phyloP scores from a whole-genome alignment of 2,888 invertebrate genomes.

The Anthophora plumipes region DNA sequence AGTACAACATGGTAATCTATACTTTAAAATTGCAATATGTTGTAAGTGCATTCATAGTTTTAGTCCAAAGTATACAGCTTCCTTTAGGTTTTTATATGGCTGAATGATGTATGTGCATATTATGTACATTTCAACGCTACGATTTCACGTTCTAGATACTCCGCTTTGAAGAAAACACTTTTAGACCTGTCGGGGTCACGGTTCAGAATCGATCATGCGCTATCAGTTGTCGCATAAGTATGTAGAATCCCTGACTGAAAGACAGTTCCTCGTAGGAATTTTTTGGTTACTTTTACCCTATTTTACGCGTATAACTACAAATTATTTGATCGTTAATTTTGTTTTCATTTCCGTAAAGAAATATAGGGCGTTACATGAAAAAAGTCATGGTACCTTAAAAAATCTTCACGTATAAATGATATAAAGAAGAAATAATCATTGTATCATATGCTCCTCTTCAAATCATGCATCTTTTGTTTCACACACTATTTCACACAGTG shows the following conservation, averaged over 20 bases:
- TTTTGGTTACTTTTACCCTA: neutral
- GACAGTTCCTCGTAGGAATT: neutral
- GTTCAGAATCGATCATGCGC: slow-evolving; percentile 23
- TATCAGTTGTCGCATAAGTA: slow-evolving; percentile 19
- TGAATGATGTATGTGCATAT: too few species aligned
- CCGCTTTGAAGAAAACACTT: neutral
- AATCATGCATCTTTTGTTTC: too few species aligned
- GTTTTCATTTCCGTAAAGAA: neutral
- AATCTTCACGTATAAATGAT: too few species aligned
- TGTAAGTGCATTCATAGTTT: neutral
- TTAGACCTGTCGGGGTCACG: neutral
- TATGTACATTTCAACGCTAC: neutral
- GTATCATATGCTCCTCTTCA: too few species aligned
- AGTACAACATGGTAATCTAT: too few species aligned
- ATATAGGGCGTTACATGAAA: neutral
- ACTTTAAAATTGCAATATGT: slow-evolving; percentile 26
- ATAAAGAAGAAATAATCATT: too few species aligned
- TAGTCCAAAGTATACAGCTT: neutral
- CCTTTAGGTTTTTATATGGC: neutral
- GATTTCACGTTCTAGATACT: slow-evolving; percentile 25
- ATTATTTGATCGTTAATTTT: neutral
- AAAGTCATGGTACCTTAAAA: too few species aligned
- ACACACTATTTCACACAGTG: too few species aligned
- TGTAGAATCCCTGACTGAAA: neutral
- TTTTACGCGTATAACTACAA: neutral